These are phyloP conservation scores for Artibeus jamaicensis DNA, from an alignment of 2,797 vertebrate genomes.

Conservation along the genomic window DNA sequence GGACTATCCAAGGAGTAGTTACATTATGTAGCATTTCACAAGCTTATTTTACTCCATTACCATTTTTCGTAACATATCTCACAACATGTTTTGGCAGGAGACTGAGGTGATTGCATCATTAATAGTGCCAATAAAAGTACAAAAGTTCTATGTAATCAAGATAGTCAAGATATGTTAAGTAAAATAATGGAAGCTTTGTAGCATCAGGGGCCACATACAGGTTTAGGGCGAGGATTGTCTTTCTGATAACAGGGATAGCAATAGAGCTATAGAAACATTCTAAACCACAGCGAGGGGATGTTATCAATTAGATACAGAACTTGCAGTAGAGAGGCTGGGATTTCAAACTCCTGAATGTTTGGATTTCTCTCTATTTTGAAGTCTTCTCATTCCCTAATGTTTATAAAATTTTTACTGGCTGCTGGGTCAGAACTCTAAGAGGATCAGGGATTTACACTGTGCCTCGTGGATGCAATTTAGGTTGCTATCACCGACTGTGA, in stretches of 20 bases:
- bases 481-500: background rate
- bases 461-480: background rate
- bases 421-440: background rate
- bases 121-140: background rate
- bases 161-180: background rate
- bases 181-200: background rate
- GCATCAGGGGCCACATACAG: background rate
- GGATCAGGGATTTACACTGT: background rate
- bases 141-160: background rate
- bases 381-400: background rate
- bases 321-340: background rate
- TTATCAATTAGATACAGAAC: background rate
- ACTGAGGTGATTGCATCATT: background rate
- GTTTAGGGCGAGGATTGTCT: background rate
- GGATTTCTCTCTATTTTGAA: background rate
- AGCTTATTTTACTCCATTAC: background rate
- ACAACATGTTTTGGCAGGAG: background rate
- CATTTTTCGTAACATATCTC: background rate
- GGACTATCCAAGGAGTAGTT: background rate
- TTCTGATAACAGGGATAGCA: background rate
- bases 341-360: background rate
- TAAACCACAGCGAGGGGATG: background rate
- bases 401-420: background rate
- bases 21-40: background rate
- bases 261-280: slow-evolving; percentile 18